Base-by-base conservation (phyloP, 2,113 vertebrate species). In the Microcebus ravelobensis region DNA sequence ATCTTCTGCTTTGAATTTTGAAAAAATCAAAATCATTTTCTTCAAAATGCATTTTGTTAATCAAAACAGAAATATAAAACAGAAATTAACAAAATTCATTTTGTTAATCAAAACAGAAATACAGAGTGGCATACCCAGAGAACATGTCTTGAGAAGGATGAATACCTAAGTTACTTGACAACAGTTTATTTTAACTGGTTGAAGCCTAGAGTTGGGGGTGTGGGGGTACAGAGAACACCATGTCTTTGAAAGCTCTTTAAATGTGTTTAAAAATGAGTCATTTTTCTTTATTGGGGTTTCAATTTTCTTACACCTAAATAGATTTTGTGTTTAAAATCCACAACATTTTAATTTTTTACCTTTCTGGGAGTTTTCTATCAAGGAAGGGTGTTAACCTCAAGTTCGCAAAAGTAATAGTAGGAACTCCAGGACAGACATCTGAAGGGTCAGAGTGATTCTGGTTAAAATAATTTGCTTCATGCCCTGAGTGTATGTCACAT, bases 1-100 rank as follows among this genome's bases (percentile, higher is more conserved):
- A 55, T 25, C 57, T 86, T 79, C 21, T 83, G 27, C 18, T 55
- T 55, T 84, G 14, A 12, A 12, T n/a, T 93, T 79, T 63, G 21
- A 93, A 88, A 93, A 93, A 90, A 48, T 65, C 50, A 55, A 93
- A 82, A 84, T 50, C 71, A 73, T 70, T 90, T 31, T 87, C 20
- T 90, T 73, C 39, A 55, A 86, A 87, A 87, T 20, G 2, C 4
- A 92, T 87, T 94, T 61, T 57, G 25, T 59, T 25, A 87, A 42
- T 68, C 34, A 73, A 94, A 96, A 36, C n/a, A n/a, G 23, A 83
- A 61, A 71, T 52, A 29, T 27, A 73, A 94, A 96, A 36, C n/a
- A n/a, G 23, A 83, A 61, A 71, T 52, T 45, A 29, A 27, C n/a
- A 52, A 86, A 87, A 87, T 20, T 2, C 4, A 92, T 87, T 94